These are phyloP conservation scores for Myotis findleyi DNA, from an alignment of 2,797 vertebrate genomes.

Conservation along the genomic window DNA sequence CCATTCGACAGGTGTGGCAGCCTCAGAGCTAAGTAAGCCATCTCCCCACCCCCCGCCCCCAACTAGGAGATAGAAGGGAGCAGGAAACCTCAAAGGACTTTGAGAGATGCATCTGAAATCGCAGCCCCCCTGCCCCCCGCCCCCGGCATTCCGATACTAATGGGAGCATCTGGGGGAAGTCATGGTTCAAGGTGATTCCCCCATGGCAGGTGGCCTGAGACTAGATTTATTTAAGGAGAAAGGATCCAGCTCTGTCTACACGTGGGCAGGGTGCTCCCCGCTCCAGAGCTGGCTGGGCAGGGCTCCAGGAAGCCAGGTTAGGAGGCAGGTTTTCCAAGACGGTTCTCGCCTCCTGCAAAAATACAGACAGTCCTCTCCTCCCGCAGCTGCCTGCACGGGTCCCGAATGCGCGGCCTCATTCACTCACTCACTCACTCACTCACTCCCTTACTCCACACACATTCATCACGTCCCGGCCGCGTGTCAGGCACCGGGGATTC, in stretches of 20 bases:
- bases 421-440: conserved; percentile 67
- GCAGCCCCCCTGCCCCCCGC: not conserved
- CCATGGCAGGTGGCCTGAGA: not conserved
- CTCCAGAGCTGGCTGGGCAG: not conserved
- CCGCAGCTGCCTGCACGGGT: not conserved
- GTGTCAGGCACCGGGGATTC: conserved; percentile 25
- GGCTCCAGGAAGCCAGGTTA: conserved; percentile 56
- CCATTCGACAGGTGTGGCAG: not conserved
- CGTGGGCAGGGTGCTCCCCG: not conserved
- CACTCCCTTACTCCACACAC: conserved; percentile 55
- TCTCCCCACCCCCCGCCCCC: accelerated
- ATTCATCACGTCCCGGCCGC: conserved; percentile 36
- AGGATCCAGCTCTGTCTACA: not conserved
- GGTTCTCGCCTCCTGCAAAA: not conserved
- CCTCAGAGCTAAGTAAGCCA: not conserved
- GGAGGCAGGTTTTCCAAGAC: conserved; percentile 68
- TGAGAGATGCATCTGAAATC: not conserved
- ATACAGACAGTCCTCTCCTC: conserved; percentile 3
- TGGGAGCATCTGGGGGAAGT: not conserved
- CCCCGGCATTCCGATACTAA: not conserved
- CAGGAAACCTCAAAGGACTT: not conserved
- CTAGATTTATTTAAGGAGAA: conserved; percentile 33
- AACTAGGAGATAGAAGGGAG: not conserved
- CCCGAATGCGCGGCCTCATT: conserved; percentile 59
- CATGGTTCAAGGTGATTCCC: not conserved